Evolutionary conservation across 2,888 invertebrate species (phyloP).

Genomic region (Lamellibrachia columna): DNA sequence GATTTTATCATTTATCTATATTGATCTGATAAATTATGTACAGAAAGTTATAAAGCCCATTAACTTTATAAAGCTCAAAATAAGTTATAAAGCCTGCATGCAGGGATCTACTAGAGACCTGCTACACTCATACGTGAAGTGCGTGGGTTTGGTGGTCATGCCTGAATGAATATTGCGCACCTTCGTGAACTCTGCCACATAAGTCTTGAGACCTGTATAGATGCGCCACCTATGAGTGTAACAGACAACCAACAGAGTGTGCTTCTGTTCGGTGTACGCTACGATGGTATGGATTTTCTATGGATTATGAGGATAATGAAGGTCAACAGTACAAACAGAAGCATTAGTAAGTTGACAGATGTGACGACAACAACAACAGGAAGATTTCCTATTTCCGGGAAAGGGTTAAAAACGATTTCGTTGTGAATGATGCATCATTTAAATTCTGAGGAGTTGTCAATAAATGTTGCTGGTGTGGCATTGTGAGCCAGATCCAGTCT

Average conservation of each 20-base stretch:
- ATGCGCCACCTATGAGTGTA: not conserved
- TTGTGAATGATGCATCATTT: not conserved
- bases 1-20: not conserved
- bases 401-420: not conserved
- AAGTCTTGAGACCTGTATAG: not conserved
- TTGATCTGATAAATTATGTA: not conserved
- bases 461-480: not conserved
- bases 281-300: constrained; percentile 1
- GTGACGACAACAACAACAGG: not conserved
- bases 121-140: not conserved
- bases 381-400: not conserved
- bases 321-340: not conserved
- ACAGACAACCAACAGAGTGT: not conserved
- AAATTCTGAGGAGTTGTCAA: not conserved
- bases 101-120: not conserved
- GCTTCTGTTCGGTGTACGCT: not conserved
- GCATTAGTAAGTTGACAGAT: constrained; percentile 9
- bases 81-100: not conserved
- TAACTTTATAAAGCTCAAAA: not conserved
- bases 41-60: not conserved
- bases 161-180: not conserved
- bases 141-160: not conserved
- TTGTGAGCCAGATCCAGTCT: not conserved
- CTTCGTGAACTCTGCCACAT: not conserved
- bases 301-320: not conserved